Base-by-base conservation (phyloP, 1,140 invertebrate species). In the Tribolium castaneum region DNA sequence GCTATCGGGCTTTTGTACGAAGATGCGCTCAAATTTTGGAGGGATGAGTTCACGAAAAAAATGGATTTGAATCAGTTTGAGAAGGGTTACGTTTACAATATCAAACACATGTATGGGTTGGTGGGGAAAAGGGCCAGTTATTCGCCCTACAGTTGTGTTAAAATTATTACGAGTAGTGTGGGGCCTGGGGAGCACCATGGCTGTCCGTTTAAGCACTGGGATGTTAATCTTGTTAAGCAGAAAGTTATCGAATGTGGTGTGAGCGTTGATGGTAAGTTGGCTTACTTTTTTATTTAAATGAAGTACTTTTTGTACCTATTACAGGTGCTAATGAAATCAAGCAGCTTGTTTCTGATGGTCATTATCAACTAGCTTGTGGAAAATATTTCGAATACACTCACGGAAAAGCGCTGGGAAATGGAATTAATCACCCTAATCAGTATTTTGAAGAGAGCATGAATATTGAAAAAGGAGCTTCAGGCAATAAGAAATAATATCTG, bases 91-190 rank as follows among this genome's bases (percentile, higher is more conserved):
- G 89, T 93, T 5, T 99, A 99, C 85, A 93, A 93, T 84, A 93
- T 99, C 59, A 91, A 96, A 49, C 97, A 99, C 87, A 95, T 94
- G 85, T 99, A 97, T 89, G 98, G 98, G 34, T 96, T 98, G 89
- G 97, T 97, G 85, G 98, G 98, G 6, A 97, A 94, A 80, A 92
- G 94, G 84, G 92, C 92, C 0, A 94, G 96, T 87, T 99, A 98
- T 83, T 93, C 95, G 1, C 96, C 98, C 0, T 96, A 95, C 78
- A 95, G 95, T 81, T 99, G 98, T 88, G 89, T 94, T 76, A 99
- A 97, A 88, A 95, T 99, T 75, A 99, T 99, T 35, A 94, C 90
- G 83, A 88, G 88, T 1, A 91, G 90, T 87, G 90, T 94, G 0
- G 94, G 93, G 0, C 84, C 90, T 50, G 95, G 94, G 9, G 97